phyloP scores from a whole-genome alignment of 1,140 invertebrate species.

The Drosophila teissieri region DNA sequence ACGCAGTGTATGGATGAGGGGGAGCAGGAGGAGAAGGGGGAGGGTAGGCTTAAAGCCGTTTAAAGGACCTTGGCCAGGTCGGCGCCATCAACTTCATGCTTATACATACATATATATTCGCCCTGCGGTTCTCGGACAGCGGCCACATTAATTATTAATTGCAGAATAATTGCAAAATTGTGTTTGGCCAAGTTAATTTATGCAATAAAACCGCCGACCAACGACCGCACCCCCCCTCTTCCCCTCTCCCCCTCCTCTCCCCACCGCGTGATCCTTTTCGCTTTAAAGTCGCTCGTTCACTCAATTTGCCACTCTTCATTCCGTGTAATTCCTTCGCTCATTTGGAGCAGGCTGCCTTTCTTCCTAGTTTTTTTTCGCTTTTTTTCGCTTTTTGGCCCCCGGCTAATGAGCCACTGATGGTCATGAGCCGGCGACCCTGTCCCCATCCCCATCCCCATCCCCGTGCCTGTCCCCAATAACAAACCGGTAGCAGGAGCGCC shows the following conservation, averaged over 20 bases:
- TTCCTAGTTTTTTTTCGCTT: not conserved
- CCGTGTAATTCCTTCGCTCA: slow-evolving; percentile 49
- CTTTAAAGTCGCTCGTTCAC: slow-evolving; percentile 40
- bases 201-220: slow-evolving; percentile 53
- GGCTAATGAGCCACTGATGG: slow-evolving; percentile 59
- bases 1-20: no score
- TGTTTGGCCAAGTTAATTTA: slow-evolving; percentile 64
- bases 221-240: slow-evolving; percentile 2
- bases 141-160: slow-evolving; percentile 61
- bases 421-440: slow-evolving; percentile 42
- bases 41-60: slow-evolving; percentile 11
- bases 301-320: slow-evolving; percentile 41
- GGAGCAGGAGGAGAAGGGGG: no score
- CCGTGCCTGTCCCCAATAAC: slow-evolving; percentile 14
- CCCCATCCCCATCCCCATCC: no score
- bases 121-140: slow-evolving; percentile 31
- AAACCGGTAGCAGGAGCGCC: not conserved
- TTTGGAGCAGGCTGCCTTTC: slow-evolving; percentile 32
- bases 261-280: not conserved
- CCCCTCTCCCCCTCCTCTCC: no score
- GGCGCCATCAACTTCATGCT: no score
- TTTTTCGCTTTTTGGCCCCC: not conserved
- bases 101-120: not conserved
- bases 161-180: slow-evolving; percentile 63
- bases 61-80: slow-evolving; percentile 15